phyloP scores from a whole-genome alignment of 2,113 vertebrate genomes.

The Collichthys lucidus region DNA sequence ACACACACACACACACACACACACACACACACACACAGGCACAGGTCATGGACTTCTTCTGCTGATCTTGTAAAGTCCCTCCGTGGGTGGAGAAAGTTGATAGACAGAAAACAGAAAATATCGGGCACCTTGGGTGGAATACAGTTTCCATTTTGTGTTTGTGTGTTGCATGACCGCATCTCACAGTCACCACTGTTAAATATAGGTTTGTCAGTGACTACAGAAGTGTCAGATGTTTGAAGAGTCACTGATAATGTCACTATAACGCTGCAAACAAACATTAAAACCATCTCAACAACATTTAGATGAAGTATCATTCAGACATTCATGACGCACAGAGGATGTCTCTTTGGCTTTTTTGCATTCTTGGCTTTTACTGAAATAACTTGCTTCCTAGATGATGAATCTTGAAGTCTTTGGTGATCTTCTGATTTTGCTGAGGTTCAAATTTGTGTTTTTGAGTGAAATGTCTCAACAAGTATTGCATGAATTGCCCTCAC shows the following conservation, averaged over 20 bases:
- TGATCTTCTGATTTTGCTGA: too few species aligned
- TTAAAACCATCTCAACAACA: neutral
- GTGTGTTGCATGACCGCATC: slow-evolving; percentile 6
- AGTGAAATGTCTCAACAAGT: too few species aligned
- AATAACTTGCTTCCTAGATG: too few species aligned
- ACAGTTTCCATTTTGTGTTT: slow-evolving; percentile 69
- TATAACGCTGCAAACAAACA: neutral
- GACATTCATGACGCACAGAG: too few species aligned
- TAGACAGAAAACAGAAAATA: slow-evolving; percentile 69
- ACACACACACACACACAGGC: neutral
- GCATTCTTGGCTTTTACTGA: too few species aligned
- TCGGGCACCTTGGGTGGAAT: slow-evolving; percentile 68
- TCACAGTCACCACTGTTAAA: slow-evolving; percentile 7
- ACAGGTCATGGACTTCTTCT: slow-evolving; percentile 6
- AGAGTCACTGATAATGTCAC: neutral
- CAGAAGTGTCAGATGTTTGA: neutral
- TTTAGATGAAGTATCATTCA: too few species aligned
- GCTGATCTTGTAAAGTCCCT: slow-evolving; percentile 80
- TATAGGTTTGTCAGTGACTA: slow-evolving; percentile 1
- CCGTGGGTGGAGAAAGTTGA: slow-evolving; percentile 82
- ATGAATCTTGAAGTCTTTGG: too few species aligned
- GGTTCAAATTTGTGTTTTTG: too few species aligned
- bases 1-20: neutral
- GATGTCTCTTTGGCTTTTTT: too few species aligned
- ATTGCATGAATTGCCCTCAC: too few species aligned